phyloP scores from a whole-genome alignment of 2,113 vertebrate genomes.

The Neotoma lepida region DNA sequence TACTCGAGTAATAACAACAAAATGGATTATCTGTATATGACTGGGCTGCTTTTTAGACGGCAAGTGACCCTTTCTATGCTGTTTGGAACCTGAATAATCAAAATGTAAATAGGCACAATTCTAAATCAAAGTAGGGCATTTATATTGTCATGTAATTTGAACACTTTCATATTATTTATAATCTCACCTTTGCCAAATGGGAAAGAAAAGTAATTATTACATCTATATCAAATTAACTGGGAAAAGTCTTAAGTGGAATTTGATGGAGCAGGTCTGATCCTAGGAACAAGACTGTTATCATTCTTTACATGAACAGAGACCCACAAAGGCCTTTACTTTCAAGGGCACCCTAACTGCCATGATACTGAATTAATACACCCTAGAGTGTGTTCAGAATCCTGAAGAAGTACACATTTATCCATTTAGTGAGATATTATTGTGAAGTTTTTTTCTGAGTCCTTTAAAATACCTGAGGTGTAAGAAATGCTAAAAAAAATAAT shows the following conservation, averaged over 20 bases:
- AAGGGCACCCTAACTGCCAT: rapidly evolving
- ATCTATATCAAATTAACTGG: background rate
- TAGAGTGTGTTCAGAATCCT: background rate
- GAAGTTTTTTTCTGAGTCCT: background rate
- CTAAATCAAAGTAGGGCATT: background rate
- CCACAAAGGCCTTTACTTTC: background rate
- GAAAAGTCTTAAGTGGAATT: background rate
- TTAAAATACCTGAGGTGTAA: background rate
- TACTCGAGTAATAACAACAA: background rate
- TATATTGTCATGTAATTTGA: background rate
- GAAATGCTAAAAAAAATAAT: background rate
- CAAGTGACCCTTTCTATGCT: background rate
- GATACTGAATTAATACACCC: background rate
- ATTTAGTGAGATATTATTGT: background rate
- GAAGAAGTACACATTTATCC: background rate
- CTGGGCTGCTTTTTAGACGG: background rate
- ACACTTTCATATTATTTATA: background rate
- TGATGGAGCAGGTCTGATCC: background rate
- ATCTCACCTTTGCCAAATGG: background rate
- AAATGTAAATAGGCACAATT: background rate
- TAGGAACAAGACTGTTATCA: background rate
- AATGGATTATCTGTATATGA: background rate
- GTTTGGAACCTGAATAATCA: background rate
- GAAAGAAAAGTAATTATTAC: background rate
- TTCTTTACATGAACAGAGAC: background rate